Percentiles rank a stretch among this genome's conserved stretches.
Evolutionary conservation across 53 echinoderm and acorn worm genomes (phyloP).

Genomic region (Echinarachnius parma): DNA sequence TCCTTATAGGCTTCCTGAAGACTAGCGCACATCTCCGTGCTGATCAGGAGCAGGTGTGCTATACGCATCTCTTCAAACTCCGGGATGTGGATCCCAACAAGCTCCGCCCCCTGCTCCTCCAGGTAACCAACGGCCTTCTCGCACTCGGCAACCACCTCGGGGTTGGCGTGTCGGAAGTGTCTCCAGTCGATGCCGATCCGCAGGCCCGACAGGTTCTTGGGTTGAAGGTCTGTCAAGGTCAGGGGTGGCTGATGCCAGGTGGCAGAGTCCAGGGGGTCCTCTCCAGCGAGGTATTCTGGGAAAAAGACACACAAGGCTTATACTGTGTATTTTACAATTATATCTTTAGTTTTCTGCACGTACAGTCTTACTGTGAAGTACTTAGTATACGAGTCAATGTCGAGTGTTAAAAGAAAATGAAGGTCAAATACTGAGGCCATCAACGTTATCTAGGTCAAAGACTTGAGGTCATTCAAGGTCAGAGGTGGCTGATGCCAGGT

Average conservation of each 20-base stretch:
- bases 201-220: slow-evolving; percentile 56
- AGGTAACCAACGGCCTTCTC: slow-evolving; percentile 61
- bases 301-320: too few species aligned
- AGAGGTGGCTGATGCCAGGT: slow-evolving; percentile 60
- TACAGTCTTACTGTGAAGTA: too few species aligned
- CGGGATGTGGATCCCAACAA: slow-evolving; percentile 69
- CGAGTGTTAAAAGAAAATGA: too few species aligned
- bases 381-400: too few species aligned
- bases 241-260: slow-evolving; percentile 61
- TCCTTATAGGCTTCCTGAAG: slow-evolving; percentile 56
- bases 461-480: too few species aligned
- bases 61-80: slow-evolving; percentile 74
- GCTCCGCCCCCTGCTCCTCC: slow-evolving; percentile 58
- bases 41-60: slow-evolving; percentile 62
- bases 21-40: slow-evolving; percentile 61
- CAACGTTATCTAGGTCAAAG: too few species aligned
- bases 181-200: slow-evolving; percentile 75
- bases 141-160: slow-evolving; percentile 67
- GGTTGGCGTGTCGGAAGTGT: slow-evolving; percentile 71
- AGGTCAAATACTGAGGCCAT: too few species aligned
- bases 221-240: slow-evolving; percentile 51
- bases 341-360: too few species aligned
- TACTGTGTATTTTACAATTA: too few species aligned
- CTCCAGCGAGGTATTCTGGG: slow-evolving; percentile 54
- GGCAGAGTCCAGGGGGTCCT: slow-evolving; percentile 46